A percentile compares a stretch with the other conserved stretches of the same genome.
These are phyloP conservation scores for Dryadula phaetusa DNA, from an alignment of 2,888 invertebrate species.

Conservation along the genomic window DNA sequence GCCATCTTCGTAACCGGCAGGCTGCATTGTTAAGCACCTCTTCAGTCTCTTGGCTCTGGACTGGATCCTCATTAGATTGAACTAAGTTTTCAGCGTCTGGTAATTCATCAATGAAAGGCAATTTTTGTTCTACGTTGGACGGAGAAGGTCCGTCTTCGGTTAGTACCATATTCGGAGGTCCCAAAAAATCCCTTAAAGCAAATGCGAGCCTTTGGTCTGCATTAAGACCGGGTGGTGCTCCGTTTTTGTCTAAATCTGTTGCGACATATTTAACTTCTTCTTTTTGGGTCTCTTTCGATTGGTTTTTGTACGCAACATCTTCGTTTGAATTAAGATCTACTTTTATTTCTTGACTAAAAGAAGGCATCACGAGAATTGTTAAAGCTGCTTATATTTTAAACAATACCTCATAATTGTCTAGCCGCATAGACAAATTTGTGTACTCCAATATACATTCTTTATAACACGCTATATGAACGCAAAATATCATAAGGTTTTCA, in stretches of 20 bases:
- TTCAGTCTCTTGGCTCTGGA: slow-evolving; percentile 63
- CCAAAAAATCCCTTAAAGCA: slow-evolving; percentile 71
- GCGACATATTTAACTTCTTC: slow-evolving; percentile 57
- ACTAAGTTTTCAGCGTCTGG: slow-evolving; percentile 57
- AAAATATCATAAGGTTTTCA: slow-evolving; percentile 53
- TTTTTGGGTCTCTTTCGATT: slow-evolving; percentile 59
- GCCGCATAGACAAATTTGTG: background rate
- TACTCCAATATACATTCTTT: slow-evolving; percentile 17
- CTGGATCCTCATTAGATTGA: slow-evolving; percentile 69
- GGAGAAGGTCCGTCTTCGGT: slow-evolving; percentile 60
- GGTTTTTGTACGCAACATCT: slow-evolving; percentile 61
- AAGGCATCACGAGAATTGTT: slow-evolving; percentile 68
- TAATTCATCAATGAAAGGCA: slow-evolving; percentile 75
- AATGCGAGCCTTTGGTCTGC: slow-evolving; percentile 70
- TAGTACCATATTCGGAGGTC: slow-evolving; percentile 54
- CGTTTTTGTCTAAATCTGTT: slow-evolving; percentile 54
- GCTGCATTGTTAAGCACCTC: slow-evolving; percentile 76
- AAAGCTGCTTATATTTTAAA: background rate
- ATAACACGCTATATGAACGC: slow-evolving; percentile 30
- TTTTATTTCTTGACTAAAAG: slow-evolving; percentile 73
- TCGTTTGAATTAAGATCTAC: slow-evolving; percentile 73
- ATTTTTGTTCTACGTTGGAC: slow-evolving; percentile 56
- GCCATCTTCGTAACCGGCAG: slow-evolving; percentile 78
- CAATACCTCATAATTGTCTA: slow-evolving; percentile 18
- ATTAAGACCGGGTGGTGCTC: slow-evolving; percentile 62